These are phyloP conservation scores for Poecilia velifera DNA, from an alignment of 2,797 vertebrate species.

Conservation along the genomic window DNA sequence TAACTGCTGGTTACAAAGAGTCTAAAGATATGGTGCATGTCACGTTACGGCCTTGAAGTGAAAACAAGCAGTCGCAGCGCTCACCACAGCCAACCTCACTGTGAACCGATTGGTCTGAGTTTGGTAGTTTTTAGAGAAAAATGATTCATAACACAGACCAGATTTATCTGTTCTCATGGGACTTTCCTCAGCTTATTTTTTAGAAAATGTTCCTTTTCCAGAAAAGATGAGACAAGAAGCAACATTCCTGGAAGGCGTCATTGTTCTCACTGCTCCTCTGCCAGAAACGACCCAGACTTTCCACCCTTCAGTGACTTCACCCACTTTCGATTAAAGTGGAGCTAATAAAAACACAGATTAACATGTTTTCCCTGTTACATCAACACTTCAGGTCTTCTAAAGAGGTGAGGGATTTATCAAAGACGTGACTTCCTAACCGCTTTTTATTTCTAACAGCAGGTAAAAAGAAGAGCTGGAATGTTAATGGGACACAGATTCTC, in stretches of 20 bases:
- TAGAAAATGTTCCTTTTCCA: neutral
- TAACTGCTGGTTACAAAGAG: neutral
- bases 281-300: neutral
- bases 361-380: neutral
- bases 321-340: neutral
- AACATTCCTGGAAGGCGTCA: constrained; percentile 36
- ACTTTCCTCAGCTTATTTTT: neutral
- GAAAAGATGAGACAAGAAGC: constrained; percentile 50
- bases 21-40: neutral
- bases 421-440: neutral
- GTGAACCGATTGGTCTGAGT: neutral
- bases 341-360: neutral
- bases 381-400: neutral
- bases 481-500: too few species aligned
- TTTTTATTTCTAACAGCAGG: neutral
- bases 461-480: neutral
- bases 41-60: neutral
- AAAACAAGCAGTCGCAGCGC: neutral
- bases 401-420: neutral
- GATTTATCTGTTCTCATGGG: neutral
- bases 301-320: neutral
- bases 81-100: neutral
- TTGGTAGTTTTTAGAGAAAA: neutral
- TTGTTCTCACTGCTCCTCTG: neutral
- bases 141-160: neutral